A percentile compares a stretch with the other conserved stretches of the same genome.
Conservation (phyloP, 2,888 invertebrate species). For the Rhodophaea formosa region DNA sequence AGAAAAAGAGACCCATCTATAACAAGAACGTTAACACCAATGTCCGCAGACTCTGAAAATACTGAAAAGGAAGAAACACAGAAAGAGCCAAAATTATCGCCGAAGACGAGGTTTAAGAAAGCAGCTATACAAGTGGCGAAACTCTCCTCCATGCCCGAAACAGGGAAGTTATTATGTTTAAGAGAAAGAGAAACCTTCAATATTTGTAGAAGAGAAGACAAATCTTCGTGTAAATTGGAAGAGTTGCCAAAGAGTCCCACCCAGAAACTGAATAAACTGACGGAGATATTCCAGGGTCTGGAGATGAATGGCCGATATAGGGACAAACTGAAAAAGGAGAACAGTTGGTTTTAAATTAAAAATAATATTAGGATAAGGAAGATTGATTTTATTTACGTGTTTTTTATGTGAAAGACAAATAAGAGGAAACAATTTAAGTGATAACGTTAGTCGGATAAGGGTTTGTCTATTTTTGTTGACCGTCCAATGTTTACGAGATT, state of each 20-base stretch:
- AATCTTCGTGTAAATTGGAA: conserved; percentile 50
- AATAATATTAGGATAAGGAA: conserved; percentile 38
- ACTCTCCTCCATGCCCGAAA: conserved; percentile 61
- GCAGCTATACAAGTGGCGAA: conserved; percentile 69
- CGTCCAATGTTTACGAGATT: conserved; percentile 41
- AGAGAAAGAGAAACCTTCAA: conserved; percentile 60
- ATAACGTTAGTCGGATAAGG: conserved; percentile 47
- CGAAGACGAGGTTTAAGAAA: conserved; percentile 68
- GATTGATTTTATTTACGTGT: conserved; percentile 43
- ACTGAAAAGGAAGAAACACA: conserved; percentile 25
- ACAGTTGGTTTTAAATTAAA: conserved; percentile 69
- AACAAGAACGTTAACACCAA: conserved; percentile 25
- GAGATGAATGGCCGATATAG: conserved; percentile 65
- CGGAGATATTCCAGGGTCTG: conserved; percentile 70
- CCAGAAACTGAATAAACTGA: conserved; percentile 60
- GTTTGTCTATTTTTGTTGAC: conserved; percentile 51
- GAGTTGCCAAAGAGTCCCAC: conserved; percentile 57
- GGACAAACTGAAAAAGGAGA: conserved; percentile 69
- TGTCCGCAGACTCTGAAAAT: conserved; percentile 20
- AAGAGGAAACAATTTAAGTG: conserved; percentile 45
- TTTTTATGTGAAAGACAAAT: conserved; percentile 35
- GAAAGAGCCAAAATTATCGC: conserved; percentile 48
- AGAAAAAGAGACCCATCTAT: conserved; percentile 41
- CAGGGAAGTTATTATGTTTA: conserved; percentile 66
- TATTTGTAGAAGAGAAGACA: conserved; percentile 42